Evolutionary conservation across 1,140 invertebrate genomes (phyloP), one percentile per base, ranked within the genome.

Genomic region (Eurosta solidaginis): DNA sequence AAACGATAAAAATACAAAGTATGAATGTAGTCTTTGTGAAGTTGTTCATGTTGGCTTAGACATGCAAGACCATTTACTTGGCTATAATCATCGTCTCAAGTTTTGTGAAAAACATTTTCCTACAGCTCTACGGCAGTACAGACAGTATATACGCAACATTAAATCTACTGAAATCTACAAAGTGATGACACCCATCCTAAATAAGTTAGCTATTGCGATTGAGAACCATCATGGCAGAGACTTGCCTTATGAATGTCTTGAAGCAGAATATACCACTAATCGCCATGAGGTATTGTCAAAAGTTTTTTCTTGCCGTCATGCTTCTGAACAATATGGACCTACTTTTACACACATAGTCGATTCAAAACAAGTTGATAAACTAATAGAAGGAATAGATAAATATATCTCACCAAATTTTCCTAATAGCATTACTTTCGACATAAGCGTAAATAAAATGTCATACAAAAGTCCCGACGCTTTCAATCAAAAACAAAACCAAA

Each of bases 91-190:
- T 49, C 83, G 83, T 3, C 54, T 83, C 3, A 86, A 86, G 76
- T 87, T 81, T 79, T 85, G 83, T 5, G 85, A 86, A 78, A 84
- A 84, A 73, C 85, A 87, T 73, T 87, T 84, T 78, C 85, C 85
- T 1, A 84, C 85, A 12, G 82, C 82, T 1, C 77, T 87, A 42
- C 77, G 82, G 4, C 83, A 84, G n/a, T 86, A 79, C 42, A 80
- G 73, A 7, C 82, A 83, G 68, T 83, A 80, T 54, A 78, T 86
- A 45, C 33, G 80, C 10, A 50, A 81, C 33, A 36, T 85, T 3
- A 79, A 81, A 0, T 79, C 81, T 6, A 40, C 80, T 45, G 80
- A 84, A 29, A 68, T 80, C 0, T 80, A 78, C 54, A 84, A 86
- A 77, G 78, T 86, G 74, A 78, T 86, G 79, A 68, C 79, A 1